Evolutionary conservation across 2,888 invertebrate genomes (phyloP), one percentile per base, ranked within the genome.

Genomic region (Taphrorychus bicolor): DNA sequence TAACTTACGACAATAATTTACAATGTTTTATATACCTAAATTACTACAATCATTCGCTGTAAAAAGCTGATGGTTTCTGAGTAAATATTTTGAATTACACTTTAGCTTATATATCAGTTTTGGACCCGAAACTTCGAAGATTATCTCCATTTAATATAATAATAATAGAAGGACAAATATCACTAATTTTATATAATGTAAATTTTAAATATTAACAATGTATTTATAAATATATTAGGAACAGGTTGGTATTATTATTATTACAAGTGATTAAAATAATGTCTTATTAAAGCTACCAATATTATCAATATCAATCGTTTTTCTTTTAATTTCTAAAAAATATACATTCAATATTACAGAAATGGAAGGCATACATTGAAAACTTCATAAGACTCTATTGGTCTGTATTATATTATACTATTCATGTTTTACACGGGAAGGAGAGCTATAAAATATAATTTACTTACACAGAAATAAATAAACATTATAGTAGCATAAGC

Each of bases 181-280:
- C 66, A 61, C 66, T 66, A 66, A 58, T 49, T 60, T 60, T 49
- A 54, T n/a, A n/a, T 53, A 59, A 22, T 58, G 57, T 40, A 57
- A 58, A 57, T 49, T 51, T 52, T 42, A 32, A 52, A 18, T 53
- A 51, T 63, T 64, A 65, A 59, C 59, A 61, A 69, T 45, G 58
- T 63, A 67, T 62, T 68, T 51, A 22, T 22, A 22, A 65, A 69
- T 60, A 59, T 69, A 66, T 69, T 69, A 69, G 69, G 69, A 69
- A 69, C 69, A 69, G 59, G 69, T 65, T 60, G 64, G 64, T 69
- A 59, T 54, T 68, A 62, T 24, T 16, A 24, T 18, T 9, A 32
- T 32, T 32, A n/a, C n/a, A n/a, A n/a, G n/a, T n/a, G n/a, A n/a
- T n/a, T n/a, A n/a, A n/a, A n/a, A n/a, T n/a, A n/a, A 32, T 48